Conservation (phyloP, 1,140 invertebrate species). For the Hyles euphorbiae region DNA sequence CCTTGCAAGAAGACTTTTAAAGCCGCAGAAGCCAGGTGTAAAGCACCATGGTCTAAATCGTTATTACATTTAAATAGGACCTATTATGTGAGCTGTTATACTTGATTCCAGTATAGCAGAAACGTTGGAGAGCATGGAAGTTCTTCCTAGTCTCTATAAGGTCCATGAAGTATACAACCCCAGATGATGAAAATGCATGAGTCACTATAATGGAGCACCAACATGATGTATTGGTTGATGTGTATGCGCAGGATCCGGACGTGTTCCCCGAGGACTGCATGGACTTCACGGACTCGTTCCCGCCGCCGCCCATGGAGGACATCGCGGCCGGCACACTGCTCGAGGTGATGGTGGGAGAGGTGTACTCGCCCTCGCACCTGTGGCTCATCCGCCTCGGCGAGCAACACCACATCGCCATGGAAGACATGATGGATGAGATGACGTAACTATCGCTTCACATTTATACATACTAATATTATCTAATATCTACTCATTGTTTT, state of each 20-base stretch:
- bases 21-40: too few relatives aligned
- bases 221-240: neutral
- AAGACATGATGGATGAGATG: slow-evolving; percentile 60
- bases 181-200: too few relatives aligned
- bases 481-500: too few relatives aligned
- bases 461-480: neutral
- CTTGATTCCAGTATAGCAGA: too few relatives aligned
- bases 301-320: slow-evolving; percentile 15
- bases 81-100: too few relatives aligned
- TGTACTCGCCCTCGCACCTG: slow-evolving; percentile 65
- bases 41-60: too few relatives aligned
- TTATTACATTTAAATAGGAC: too few relatives aligned
- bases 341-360: slow-evolving; percentile 51
- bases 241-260: slow-evolving; percentile 42
- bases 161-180: too few relatives aligned
- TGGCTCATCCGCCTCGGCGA: slow-evolving; percentile 53
- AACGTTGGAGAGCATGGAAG: too few relatives aligned
- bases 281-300: slow-evolving; percentile 45
- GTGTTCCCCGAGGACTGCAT: slow-evolving; percentile 60
- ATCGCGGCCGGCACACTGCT: slow-evolving; percentile 35
- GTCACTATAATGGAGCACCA: too few relatives aligned
- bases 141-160: too few relatives aligned
- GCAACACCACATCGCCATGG: slow-evolving; percentile 43
- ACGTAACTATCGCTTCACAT: slow-evolving; percentile 32
- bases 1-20: too few relatives aligned